Conservation (phyloP, 1,140 invertebrate species). For the silkworm (Bombyx mori) region ASM3026992v2 NC_085135.1:11036001-11036500, state of each 20-base stretch:
- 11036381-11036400: background rate
- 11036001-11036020: slow-evolving; percentile 3
- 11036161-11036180: background rate
- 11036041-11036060: slow-evolving; percentile 18
- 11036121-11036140: background rate
- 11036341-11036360: background rate
- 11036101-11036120: slow-evolving; percentile 6
- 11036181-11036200: slow-evolving; percentile 11
- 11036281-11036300: slow-evolving; percentile 16
- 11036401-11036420: background rate
- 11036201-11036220: slow-evolving; percentile 4
- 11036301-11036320: slow-evolving; percentile 17
- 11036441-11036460: background rate
- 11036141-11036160: slow-evolving; percentile 9
- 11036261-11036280: slow-evolving; percentile 20
- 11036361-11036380: background rate
- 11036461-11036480: background rate
- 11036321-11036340: slow-evolving; percentile 19
- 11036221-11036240: slow-evolving; percentile 15
- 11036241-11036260: slow-evolving; percentile 15
- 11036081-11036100: background rate
- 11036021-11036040: slow-evolving; percentile 10
- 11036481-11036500: background rate
- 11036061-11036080: slow-evolving; percentile 5
- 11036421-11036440: background rate